Conservation (phyloP, 2,888 invertebrate species). For the Urechis unicinctus region DNA sequence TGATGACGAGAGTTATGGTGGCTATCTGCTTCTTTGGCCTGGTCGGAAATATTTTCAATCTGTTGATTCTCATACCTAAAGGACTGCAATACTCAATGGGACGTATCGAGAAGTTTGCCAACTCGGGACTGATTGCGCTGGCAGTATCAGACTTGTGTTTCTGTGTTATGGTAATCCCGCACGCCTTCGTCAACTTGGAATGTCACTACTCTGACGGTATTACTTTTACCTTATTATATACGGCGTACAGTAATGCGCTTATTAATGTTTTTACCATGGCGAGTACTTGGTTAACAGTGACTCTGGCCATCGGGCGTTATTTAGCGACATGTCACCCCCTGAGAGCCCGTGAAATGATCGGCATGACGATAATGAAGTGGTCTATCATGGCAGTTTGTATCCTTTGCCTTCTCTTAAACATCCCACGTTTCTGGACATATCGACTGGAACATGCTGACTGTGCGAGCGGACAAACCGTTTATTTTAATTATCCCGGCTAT, state of each 20-base stretch:
- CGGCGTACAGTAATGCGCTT: conserved; percentile 30
- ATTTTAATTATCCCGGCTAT: conserved; percentile 10
- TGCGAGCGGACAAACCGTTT: conserved; percentile 1
- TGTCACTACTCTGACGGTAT: background rate
- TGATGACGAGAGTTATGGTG: conserved; percentile 49
- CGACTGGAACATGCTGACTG: conserved; percentile 9
- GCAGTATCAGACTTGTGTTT: conserved; percentile 45
- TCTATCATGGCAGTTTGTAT: conserved; percentile 25
- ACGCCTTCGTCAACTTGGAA: conserved; percentile 24
- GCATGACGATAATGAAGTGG: conserved; percentile 33
- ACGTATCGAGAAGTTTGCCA: conserved; percentile 44
- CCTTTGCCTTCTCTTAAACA: conserved; percentile 15
- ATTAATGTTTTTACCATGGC: conserved; percentile 44
- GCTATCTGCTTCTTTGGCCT: conserved; percentile 55
- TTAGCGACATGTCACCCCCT: conserved; percentile 46
- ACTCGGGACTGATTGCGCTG: conserved; percentile 43
- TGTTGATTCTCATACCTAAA: conserved; percentile 39
- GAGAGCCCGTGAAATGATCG: conserved; percentile 40
- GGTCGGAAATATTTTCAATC: conserved; percentile 38
- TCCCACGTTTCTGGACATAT: conserved; percentile 16
- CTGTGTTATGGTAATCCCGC: conserved; percentile 39
- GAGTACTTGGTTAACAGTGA: conserved; percentile 46
- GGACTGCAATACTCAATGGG: conserved; percentile 34
- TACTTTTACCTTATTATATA: conserved; percentile 24
- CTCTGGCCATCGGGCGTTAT: conserved; percentile 45